Evolutionary conservation across 2,888 invertebrate species (phyloP).

Genomic region (Nomada fabriciana): DNA sequence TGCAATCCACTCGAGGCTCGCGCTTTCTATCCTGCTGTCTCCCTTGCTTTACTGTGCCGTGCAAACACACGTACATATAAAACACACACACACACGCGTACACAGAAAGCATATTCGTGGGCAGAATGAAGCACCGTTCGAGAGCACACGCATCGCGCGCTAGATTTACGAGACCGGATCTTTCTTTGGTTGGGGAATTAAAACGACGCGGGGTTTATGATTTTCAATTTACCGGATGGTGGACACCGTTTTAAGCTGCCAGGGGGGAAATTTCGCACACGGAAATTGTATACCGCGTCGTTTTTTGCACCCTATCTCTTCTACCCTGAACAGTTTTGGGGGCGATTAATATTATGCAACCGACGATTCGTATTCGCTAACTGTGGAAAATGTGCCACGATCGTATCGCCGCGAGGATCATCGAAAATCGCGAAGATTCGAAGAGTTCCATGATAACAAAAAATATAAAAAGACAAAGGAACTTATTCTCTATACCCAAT

Average conservation of each 20-base stretch:
- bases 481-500: neutral
- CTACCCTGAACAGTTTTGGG: neutral
- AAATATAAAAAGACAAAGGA: too few relatives aligned
- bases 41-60: neutral
- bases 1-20: conserved; percentile 67
- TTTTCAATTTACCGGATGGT: conserved; percentile 72
- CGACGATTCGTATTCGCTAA: neutral
- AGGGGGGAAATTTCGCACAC: neutral
- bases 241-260: conserved; percentile 59
- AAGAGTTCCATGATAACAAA: neutral
- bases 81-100: neutral
- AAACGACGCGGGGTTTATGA: conserved; percentile 68
- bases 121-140: conserved; percentile 48
- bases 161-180: conserved; percentile 67
- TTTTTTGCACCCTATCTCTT: neutral
- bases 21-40: conserved; percentile 30
- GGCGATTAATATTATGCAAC: conserved; percentile 5
- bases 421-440: neutral
- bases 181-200: conserved; percentile 61
- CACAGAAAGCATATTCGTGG: neutral
- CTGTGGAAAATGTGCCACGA: neutral
- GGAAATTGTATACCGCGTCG: conserved; percentile 40
- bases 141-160: conserved; percentile 48
- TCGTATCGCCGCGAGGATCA: neutral
- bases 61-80: neutral